Conservation (phyloP, 1,140 invertebrate species). For the Lepidurus apus region DNA sequence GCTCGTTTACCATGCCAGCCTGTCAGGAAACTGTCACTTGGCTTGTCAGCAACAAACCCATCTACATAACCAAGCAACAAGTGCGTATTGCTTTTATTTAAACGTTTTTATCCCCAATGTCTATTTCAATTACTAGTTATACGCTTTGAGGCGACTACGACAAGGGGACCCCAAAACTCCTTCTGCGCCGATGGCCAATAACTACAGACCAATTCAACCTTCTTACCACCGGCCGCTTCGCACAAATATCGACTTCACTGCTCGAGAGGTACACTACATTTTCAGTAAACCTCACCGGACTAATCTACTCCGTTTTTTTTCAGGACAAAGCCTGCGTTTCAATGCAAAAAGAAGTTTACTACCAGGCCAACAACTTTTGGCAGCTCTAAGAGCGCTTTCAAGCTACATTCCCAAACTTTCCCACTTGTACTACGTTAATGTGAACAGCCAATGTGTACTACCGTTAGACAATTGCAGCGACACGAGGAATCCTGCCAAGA, state of each 20-base stretch:
- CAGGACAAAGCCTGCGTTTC: constrained; percentile 39
- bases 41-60: constrained; percentile 93
- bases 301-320: constrained; percentile 33
- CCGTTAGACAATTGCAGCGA: neutral
- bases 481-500: neutral
- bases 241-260: constrained; percentile 93
- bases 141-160: constrained; percentile 75
- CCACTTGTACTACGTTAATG: too few relatives aligned
- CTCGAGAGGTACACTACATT: constrained; percentile 49
- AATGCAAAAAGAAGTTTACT: constrained; percentile 41
- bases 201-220: constrained; percentile 81
- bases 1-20: constrained; percentile 90
- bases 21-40: constrained; percentile 91
- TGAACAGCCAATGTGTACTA: neutral
- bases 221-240: constrained; percentile 85
- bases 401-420: neutral
- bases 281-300: neutral
- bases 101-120: neutral
- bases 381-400: neutral
- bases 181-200: constrained; percentile 87
- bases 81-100: constrained; percentile 47
- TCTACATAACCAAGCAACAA: constrained; percentile 89
- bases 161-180: constrained; percentile 74
- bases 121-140: constrained; percentile 58
- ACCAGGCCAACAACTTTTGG: constrained; percentile 38